Conservation (phyloP, 2,888 invertebrate genomes). For the Allacma fusca region DNA sequence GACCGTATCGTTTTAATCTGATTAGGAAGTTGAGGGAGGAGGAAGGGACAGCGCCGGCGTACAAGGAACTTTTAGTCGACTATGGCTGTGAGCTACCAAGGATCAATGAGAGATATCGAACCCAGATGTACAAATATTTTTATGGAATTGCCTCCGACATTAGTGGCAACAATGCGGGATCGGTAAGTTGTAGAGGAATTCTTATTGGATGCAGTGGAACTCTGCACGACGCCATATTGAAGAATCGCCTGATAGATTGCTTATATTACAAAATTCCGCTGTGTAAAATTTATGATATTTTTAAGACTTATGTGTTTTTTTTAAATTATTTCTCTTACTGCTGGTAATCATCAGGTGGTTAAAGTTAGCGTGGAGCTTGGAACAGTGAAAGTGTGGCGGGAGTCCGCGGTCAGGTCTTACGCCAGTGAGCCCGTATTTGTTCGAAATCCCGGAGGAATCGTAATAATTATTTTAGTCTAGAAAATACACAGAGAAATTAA, state of each 20-base stretch:
- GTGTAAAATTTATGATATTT: background rate
- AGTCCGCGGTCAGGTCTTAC: conserved; percentile 72
- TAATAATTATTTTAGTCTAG: too few relatives aligned
- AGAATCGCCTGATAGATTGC: too few relatives aligned
- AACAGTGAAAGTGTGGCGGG: conserved; percentile 74
- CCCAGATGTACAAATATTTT: conserved; percentile 80
- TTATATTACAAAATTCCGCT: too few relatives aligned
- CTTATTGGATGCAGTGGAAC: too few relatives aligned
- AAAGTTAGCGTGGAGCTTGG: conserved; percentile 78
- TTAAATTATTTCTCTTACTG: too few relatives aligned
- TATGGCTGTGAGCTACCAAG: conserved; percentile 88
- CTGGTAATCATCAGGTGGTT: conserved; percentile 78
- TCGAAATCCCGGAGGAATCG: conserved; percentile 67
- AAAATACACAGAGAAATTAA: too few relatives aligned
- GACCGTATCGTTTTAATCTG: conserved; percentile 79
- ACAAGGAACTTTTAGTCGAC: conserved; percentile 73
- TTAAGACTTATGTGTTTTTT: too few relatives aligned
- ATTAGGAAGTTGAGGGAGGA: background rate
- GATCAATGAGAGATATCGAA: conserved; percentile 72
- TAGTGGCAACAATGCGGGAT: conserved; percentile 79
- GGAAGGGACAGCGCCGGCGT: conserved; percentile 8
- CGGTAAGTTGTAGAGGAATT: conserved; percentile 66
- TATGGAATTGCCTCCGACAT: conserved; percentile 88
- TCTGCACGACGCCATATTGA: too few relatives aligned
- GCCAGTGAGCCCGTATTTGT: conserved; percentile 89